Percentiles rank a stretch among this genome's conserved stretches.
phyloP scores from a whole-genome alignment of 2,113 vertebrate species.

The Piprites chloris region DNA sequence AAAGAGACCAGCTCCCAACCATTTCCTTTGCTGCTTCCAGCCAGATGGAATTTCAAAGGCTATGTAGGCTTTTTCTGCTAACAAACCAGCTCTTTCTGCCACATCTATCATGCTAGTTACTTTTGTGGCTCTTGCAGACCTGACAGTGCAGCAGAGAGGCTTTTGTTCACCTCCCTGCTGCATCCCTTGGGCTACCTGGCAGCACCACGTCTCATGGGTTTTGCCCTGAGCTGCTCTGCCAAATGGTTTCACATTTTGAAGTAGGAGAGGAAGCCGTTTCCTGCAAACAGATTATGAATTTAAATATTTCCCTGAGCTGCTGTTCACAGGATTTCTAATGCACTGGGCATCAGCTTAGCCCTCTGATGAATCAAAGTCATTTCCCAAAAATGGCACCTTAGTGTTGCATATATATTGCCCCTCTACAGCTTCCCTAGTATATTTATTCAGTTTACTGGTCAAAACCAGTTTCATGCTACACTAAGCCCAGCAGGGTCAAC shows the following conservation, averaged over 20 bases:
- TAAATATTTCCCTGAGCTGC: conserved; percentile 38
- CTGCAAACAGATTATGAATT: not conserved
- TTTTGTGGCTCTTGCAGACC: not conserved
- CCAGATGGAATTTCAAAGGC: not conserved
- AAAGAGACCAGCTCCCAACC: not conserved
- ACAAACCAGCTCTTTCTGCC: not conserved
- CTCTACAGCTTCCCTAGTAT: conserved; percentile 40
- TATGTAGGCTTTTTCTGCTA: not conserved
- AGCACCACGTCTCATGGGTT: not conserved
- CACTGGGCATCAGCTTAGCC: conserved; percentile 18
- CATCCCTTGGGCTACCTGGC: not conserved
- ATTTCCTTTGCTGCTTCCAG: not conserved
- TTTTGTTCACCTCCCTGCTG: not conserved
- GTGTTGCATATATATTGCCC: conserved; percentile 66
- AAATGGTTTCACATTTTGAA: conserved; percentile 16
- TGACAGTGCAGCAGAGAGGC: not conserved
- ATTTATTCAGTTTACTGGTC: conserved; percentile 73
- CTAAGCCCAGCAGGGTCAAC: conserved; percentile 73
- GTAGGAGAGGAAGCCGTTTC: not conserved
- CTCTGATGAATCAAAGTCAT: conserved; percentile 61
- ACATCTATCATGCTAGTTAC: not conserved
- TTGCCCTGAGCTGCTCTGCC: conserved; percentile 5
- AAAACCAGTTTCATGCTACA: conserved; percentile 74
- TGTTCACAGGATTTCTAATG: conserved; percentile 39
- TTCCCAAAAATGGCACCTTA: conserved; percentile 58